phyloP scores from a whole-genome alignment of 2,888 invertebrate genomes.

The Bombylius discolor region DNA sequence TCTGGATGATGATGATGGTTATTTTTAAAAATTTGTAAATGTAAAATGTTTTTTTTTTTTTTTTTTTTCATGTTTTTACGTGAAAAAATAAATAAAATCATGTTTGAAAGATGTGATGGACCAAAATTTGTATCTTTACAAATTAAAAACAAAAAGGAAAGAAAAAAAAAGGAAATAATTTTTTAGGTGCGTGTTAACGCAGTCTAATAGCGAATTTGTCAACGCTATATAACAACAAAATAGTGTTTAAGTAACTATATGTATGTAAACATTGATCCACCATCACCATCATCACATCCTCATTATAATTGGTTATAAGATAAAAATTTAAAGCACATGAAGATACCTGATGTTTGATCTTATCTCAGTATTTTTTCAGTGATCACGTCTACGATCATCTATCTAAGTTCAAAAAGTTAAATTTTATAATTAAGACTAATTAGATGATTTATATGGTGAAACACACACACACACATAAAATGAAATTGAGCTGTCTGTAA shows the following conservation, averaged over 20 bases:
- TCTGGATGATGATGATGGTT: neutral
- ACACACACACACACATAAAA: neutral
- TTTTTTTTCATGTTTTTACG: too few species aligned
- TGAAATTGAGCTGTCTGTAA: too few species aligned
- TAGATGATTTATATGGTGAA: constrained; percentile 8
- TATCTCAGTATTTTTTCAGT: constrained; percentile 4
- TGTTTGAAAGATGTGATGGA: too few species aligned
- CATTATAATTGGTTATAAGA: neutral
- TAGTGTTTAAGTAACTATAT: too few species aligned
- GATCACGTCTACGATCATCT: constrained; percentile 2
- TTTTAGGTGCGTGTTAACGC: constrained; percentile 3
- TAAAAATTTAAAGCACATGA: neutral
- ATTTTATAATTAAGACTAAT: constrained; percentile 7
- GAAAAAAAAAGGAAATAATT: neutral
- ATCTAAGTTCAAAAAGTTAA: neutral
- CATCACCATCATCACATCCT: too few species aligned
- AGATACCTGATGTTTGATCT: neutral
- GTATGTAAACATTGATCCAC: too few species aligned
- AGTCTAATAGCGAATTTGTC: constrained; percentile 8
- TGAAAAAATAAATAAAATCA: too few species aligned
- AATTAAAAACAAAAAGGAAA: neutral
- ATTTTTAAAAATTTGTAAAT: neutral
- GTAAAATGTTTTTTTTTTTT: too few species aligned
- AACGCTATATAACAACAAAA: neutral
- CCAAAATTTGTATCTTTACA: too few species aligned